Evolutionary conservation across 2,797 vertebrate species (phyloP).

Genomic region (Sebastes trivittatus): DNA sequence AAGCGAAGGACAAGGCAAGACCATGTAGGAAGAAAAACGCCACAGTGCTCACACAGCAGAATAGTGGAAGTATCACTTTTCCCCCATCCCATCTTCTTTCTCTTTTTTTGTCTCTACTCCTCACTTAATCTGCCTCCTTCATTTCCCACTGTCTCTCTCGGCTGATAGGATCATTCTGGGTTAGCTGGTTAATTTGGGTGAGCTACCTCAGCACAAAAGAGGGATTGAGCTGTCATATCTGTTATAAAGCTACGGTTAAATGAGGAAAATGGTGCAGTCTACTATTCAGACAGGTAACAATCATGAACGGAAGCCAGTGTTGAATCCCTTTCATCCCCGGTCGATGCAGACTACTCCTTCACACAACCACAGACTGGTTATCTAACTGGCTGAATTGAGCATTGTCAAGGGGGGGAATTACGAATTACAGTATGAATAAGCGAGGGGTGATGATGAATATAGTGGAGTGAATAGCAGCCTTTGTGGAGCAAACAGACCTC

Average conservation of each 20-base stretch:
- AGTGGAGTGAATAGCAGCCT: conserved; percentile 67
- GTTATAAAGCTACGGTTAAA: conserved; percentile 31
- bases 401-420: conserved; percentile 62
- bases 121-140: conserved; percentile 10
- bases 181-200: conserved; percentile 32
- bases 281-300: conserved; percentile 43
- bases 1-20: conserved; percentile 38
- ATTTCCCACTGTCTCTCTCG: background rate
- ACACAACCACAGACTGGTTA: conserved; percentile 55
- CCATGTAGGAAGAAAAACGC: conserved; percentile 24
- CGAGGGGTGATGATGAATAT: conserved; percentile 67
- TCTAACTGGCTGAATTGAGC: conserved; percentile 68
- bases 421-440: conserved; percentile 72
- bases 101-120: conserved; percentile 10
- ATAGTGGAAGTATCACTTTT: conserved; percentile 43
- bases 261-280: conserved; percentile 8
- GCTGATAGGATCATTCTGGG: conserved; percentile 42
- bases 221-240: background rate
- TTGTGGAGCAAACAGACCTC: conserved; percentile 67
- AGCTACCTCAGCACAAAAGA: background rate
- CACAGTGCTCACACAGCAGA: conserved; percentile 40
- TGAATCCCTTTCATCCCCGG: conserved; percentile 28
- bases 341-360: conserved; percentile 38
- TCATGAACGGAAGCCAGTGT: conserved; percentile 30
- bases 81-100: conserved; percentile 7